Base-by-base conservation (phyloP, 2,113 vertebrate genomes). In the Prietella phreatophila region DNA sequence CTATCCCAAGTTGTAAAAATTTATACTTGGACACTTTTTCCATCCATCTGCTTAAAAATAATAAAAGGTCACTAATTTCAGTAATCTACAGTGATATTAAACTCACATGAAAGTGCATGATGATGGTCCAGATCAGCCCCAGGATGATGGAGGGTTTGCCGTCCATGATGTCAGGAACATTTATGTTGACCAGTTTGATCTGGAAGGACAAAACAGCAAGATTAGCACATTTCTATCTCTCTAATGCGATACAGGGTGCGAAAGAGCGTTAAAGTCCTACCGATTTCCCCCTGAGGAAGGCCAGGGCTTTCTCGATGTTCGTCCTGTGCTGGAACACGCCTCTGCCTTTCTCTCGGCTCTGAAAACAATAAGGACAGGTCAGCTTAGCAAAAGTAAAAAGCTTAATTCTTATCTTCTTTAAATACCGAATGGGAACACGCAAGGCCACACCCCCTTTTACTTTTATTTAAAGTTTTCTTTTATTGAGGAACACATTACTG, bases 141-240 rank as follows among this genome's bases (percentile, higher is more conserved):
- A 99, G 96, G 92, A 99, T 97, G 93, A 99, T 98, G 92, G 97
- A 98, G 65, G 98, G 97, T 87, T 96, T 99, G 42, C 98, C 98
- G 85, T 98, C 97, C 75, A 97, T 94, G 87, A 99, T 97, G 93
- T 99, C 98, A 91, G 97, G 92, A 92, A 99, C 96, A 93, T 99
- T 97, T 93, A 99, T 98, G 95, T 99, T 99, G 93, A 99, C 97
- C 58, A 99, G 95, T 93, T 98, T 99, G 92, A 99, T 96, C 98
- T 99, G 89, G 84, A 87, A 0, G 39, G 27, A 88, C 67, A 20
- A 30, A 71, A 58, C 14, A 22, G 20, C 63, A 55, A 78, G 47
- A 39, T 30, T 82, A 27, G 25, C 22, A 65, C 67, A 58, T 56
- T 50, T 56, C n/a, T 19, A 27, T 7, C 27, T 58, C 75, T 55